Conservation (phyloP, 1,140 invertebrate species). For the Drosophila mauritiana region DNA sequence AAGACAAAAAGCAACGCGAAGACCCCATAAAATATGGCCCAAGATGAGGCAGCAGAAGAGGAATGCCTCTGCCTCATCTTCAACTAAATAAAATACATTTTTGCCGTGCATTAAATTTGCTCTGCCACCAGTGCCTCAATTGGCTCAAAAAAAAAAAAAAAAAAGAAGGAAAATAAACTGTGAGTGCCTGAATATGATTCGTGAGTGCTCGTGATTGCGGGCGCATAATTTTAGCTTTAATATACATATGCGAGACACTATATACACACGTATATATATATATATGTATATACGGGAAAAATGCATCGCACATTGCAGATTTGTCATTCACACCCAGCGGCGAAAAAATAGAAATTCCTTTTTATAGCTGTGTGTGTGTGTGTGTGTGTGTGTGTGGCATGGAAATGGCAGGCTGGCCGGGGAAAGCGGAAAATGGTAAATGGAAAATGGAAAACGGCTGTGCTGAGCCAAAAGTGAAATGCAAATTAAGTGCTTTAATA, state of each 20-base stretch:
- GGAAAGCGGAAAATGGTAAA: constrained; percentile 8
- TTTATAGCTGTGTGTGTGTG: constrained; percentile 18
- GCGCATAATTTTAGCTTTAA: constrained; percentile 60
- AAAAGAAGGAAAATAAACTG: constrained; percentile 2
- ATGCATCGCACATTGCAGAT: constrained; percentile 54
- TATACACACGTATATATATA: neutral
- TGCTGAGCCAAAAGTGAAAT: constrained; percentile 37
- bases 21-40: constrained; percentile 39
- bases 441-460: constrained; percentile 16
- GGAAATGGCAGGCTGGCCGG: constrained; percentile 34
- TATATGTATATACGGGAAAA: constrained; percentile 14
- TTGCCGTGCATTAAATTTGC: constrained; percentile 74
- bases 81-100: constrained; percentile 74
- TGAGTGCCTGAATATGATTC: constrained; percentile 33
- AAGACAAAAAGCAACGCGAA: constrained; percentile 27
- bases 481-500: constrained; percentile 51
- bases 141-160: constrained; percentile 25
- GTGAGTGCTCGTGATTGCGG: constrained; percentile 29
- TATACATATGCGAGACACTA: constrained; percentile 2
- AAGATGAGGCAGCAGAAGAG: constrained; percentile 13
- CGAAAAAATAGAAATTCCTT: constrained; percentile 24
- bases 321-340: constrained; percentile 50
- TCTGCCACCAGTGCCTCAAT: constrained; percentile 55
- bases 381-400: constrained; percentile 24
- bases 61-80: constrained; percentile 12